Percentiles rank a stretch among this genome's conserved stretches.
Evolutionary conservation across 1,140 invertebrate genomes (phyloP).

Genomic region (Meloidogyne hapla): DNA sequence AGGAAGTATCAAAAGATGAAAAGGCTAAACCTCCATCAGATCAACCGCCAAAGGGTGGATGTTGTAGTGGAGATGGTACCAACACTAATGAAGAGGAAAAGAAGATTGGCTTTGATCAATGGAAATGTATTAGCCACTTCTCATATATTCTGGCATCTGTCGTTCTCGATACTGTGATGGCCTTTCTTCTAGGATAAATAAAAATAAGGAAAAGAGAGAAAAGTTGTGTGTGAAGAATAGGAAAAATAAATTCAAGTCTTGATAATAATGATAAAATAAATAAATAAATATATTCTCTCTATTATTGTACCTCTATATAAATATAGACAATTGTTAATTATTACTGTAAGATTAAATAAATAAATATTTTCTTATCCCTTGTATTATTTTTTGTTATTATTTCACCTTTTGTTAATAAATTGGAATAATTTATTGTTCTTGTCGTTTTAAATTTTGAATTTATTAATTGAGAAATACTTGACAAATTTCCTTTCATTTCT

Average conservation of each 20-base stretch:
- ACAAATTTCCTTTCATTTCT: too few relatives aligned
- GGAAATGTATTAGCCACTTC: background rate
- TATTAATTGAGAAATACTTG: too few relatives aligned
- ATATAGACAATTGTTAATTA: background rate
- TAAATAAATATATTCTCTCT: background rate
- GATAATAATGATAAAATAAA: background rate
- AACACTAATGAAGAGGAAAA: background rate
- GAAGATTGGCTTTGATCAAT: background rate
- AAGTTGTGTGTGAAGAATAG: background rate
- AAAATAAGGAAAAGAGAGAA: background rate
- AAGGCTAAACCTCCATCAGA: background rate
- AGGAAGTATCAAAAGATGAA: background rate
- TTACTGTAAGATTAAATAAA: too few relatives aligned
- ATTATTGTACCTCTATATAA: background rate
- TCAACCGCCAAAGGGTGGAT: background rate
- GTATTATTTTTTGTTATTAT: too few relatives aligned
- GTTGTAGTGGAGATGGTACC: background rate
- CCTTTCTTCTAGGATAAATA: conserved; percentile 1
- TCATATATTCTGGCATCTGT: conserved; percentile 2
- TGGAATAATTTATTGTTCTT: too few relatives aligned
- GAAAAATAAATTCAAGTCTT: background rate
- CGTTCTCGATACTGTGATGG: background rate
- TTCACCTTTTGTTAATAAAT: too few relatives aligned
- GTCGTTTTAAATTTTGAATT: too few relatives aligned
- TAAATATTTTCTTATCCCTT: too few relatives aligned